These are phyloP conservation scores for Torymus auratus DNA, from an alignment of 2,888 invertebrate genomes.

Conservation along the genomic window DNA sequence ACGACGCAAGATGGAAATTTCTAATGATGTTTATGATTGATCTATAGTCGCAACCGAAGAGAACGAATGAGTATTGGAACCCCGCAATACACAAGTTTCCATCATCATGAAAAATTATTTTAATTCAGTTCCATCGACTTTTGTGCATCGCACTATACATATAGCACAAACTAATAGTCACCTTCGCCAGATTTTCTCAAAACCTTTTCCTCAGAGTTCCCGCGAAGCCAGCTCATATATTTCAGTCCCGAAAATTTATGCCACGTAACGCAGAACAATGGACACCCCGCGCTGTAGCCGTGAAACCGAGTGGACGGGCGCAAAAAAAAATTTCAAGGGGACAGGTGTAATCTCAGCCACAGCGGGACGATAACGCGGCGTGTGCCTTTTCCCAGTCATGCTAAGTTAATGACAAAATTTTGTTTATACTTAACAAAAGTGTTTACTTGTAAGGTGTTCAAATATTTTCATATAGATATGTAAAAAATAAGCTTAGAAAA, in stretches of 20 bases:
- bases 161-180: slow-evolving; percentile 9
- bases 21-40: too few species aligned
- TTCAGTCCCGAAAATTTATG: slow-evolving; percentile 60
- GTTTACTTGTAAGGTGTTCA: too few species aligned
- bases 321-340: slow-evolving; percentile 23
- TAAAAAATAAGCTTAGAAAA: not conserved
- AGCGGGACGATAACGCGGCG: not conserved
- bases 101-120: too few species aligned
- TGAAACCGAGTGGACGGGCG: slow-evolving; percentile 28
- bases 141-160: not conserved
- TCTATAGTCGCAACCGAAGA: too few species aligned
- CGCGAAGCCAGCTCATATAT: slow-evolving; percentile 57
- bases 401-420: too few species aligned
- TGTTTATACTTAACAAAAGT: too few species aligned
- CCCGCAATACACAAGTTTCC: too few species aligned
- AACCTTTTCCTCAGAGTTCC: slow-evolving; percentile 1
- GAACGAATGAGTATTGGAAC: too few species aligned
- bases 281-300: slow-evolving; percentile 40
- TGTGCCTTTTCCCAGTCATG: not conserved
- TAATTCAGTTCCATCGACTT: too few species aligned
- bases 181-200: slow-evolving; percentile 25
- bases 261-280: slow-evolving; percentile 58
- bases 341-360: slow-evolving; percentile 17
- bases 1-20: too few species aligned
- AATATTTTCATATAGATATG: too few species aligned